A percentile compares a stretch with the other conserved stretches of the same genome.
Evolutionary conservation across 2,797 vertebrate genomes (phyloP).

Genomic region (Cynopterus sphinx): DNA sequence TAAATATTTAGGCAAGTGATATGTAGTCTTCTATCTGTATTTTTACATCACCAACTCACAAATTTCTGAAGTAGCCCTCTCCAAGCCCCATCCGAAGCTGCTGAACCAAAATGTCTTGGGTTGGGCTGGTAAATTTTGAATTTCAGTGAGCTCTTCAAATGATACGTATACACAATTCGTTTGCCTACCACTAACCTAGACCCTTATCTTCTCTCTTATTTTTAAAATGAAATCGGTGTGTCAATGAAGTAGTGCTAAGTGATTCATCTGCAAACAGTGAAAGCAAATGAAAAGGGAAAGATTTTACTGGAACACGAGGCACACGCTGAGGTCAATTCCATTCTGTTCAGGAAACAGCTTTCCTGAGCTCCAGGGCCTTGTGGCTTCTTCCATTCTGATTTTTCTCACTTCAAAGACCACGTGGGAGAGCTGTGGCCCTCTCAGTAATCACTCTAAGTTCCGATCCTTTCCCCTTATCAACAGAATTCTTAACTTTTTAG

Average conservation of each 20-base stretch:
- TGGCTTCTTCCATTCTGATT: background rate
- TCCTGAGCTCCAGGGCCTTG: fast-evolving
- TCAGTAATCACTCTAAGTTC: background rate
- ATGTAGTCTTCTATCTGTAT: background rate
- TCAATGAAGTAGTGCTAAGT: background rate
- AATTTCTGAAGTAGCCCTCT: background rate
- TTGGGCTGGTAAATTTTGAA: background rate
- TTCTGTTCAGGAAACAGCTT: background rate
- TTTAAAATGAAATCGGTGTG: background rate
- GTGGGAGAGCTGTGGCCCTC: fast-evolving
- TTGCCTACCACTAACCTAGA: background rate
- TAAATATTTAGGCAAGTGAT: background rate
- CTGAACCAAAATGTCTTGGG: background rate
- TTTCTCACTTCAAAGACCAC: background rate
- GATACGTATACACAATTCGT: background rate
- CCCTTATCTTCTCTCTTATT: background rate
- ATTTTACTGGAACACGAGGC: background rate
- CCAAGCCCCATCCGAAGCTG: background rate
- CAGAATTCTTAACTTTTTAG: background rate
- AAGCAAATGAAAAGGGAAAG: background rate
- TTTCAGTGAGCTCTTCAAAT: background rate
- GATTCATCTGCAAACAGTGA: background rate
- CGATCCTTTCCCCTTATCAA: background rate
- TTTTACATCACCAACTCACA: background rate
- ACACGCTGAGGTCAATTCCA: background rate